Conservation (phyloP, 64 coral and sea anemone species). For the Dendronephthya gigantea region DNA sequence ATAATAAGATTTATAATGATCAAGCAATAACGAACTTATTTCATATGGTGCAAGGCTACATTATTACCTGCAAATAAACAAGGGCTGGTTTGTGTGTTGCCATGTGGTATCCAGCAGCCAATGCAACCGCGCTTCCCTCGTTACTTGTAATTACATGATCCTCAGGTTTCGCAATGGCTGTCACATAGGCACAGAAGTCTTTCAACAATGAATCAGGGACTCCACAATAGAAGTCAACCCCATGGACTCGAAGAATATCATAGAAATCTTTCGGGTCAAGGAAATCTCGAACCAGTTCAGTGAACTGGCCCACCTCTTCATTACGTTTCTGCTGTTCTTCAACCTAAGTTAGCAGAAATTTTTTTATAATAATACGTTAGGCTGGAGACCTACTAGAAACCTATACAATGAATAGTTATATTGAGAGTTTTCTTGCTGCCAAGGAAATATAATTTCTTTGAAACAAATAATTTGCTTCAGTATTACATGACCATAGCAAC, state of each 20-base stretch:
- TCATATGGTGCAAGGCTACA: background rate
- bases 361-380: no score
- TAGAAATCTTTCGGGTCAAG: slow-evolving; percentile 98
- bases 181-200: slow-evolving; percentile 98
- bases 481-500: no score
- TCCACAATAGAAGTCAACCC: slow-evolving; percentile 90
- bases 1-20: no score
- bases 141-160: slow-evolving; percentile 4
- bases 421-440: no score
- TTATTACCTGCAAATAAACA: background rate
- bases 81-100: background rate
- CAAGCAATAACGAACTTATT: background rate
- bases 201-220: slow-evolving; percentile 94
- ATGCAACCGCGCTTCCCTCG: background rate
- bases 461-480: no score
- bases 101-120: background rate
- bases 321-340: slow-evolving; percentile 74
- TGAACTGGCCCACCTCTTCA: slow-evolving; percentile 83
- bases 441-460: no score
- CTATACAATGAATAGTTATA: no score
- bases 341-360: slow-evolving; percentile 36
- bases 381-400: no score
- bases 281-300: slow-evolving; percentile 95
- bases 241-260: slow-evolving; percentile 59
- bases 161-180: slow-evolving; percentile 35